Evolutionary conservation across 2,113 vertebrate genomes (phyloP).

Genomic region (Sterna hirundo): DNA sequence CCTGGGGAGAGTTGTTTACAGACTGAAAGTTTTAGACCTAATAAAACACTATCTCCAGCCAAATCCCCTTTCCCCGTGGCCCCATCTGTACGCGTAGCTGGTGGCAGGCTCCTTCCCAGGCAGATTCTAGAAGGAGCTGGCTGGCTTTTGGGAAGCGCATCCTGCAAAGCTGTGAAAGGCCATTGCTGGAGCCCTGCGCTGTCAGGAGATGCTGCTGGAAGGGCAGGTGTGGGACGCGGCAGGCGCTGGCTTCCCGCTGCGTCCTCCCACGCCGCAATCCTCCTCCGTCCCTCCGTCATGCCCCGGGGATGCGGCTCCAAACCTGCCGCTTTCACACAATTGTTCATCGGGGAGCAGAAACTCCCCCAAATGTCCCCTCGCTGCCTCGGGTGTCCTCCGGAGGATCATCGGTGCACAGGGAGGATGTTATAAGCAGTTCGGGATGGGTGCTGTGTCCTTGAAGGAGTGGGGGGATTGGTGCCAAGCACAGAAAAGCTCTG

Average conservation of each 20-base stretch:
- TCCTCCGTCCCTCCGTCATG: not conserved
- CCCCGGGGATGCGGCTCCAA: not conserved
- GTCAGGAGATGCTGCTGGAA: not conserved
- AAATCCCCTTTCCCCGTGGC: not conserved
- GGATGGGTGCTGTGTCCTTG: not conserved
- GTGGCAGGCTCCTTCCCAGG: not conserved
- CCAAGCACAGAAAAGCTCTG: not conserved
- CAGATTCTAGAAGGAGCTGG: not conserved
- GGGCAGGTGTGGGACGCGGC: not conserved
- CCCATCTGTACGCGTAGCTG: not conserved
- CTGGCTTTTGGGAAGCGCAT: not conserved
- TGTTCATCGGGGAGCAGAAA: not conserved
- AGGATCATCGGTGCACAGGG: not conserved
- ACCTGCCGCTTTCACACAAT: not conserved
- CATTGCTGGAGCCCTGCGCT: not conserved
- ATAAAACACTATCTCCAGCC: not conserved
- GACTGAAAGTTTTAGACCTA: not conserved
- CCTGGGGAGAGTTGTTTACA: not conserved
- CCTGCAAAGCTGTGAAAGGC: not conserved
- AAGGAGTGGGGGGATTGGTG: not conserved
- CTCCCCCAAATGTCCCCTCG: accelerated
- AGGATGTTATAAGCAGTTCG: not conserved
- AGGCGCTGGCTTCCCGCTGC: accelerated
- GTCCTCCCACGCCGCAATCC: not conserved
- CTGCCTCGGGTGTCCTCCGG: not conserved